Conservation (phyloP, 2,888 invertebrate species). For the Hedychridium roseum region DNA sequence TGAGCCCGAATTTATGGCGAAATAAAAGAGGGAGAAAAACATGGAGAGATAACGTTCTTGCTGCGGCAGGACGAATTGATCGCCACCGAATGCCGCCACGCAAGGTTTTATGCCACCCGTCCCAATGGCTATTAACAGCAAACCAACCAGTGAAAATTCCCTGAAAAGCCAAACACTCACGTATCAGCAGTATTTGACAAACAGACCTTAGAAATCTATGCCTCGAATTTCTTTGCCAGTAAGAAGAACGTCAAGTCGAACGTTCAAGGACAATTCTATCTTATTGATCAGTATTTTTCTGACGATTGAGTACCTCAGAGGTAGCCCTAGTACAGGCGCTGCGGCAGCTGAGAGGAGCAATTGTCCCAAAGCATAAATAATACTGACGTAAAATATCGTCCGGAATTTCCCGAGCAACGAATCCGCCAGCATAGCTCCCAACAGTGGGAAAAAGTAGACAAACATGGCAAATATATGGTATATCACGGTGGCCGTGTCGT, state of each 20-base stretch:
- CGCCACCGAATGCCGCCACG: constrained; percentile 94
- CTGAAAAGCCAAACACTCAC: too few species aligned
- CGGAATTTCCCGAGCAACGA: constrained; percentile 89
- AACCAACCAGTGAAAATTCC: constrained; percentile 72
- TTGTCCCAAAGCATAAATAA: constrained; percentile 87
- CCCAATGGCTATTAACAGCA: constrained; percentile 83
- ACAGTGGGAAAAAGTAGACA: constrained; percentile 86
- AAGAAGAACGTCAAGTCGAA: too few species aligned
- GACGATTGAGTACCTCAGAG: constrained; percentile 64
- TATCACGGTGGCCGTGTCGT: constrained; percentile 81
- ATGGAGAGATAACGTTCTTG: constrained; percentile 80
- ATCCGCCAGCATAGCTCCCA: constrained; percentile 95
- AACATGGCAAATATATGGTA: constrained; percentile 91
- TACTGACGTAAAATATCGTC: constrained; percentile 88
- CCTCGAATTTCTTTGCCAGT: background rate
- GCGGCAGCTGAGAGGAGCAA: constrained; percentile 77
- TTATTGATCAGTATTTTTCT: background rate
- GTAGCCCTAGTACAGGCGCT: constrained; percentile 70
- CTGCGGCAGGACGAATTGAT: constrained; percentile 85
- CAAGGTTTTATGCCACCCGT: constrained; percentile 97
- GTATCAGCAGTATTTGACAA: too few species aligned
- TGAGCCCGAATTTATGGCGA: constrained; percentile 91
- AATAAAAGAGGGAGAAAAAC: constrained; percentile 95
- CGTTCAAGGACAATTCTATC: too few species aligned
- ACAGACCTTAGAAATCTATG: background rate